Conservation (phyloP, 2,797 vertebrate species). For the Apodemus agrarius region DNA sequence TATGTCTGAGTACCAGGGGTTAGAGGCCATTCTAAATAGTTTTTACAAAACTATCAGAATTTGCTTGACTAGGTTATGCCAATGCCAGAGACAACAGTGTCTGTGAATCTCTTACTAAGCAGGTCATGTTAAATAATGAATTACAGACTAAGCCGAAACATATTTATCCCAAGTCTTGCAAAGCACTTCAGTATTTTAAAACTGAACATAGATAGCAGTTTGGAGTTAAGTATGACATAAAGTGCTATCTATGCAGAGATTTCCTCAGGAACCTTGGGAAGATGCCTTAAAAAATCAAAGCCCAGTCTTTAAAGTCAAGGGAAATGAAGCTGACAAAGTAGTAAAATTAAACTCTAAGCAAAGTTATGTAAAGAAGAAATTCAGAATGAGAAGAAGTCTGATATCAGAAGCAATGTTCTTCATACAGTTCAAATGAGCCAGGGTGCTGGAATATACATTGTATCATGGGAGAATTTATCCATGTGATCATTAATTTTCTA, state of each 20-base stretch:
- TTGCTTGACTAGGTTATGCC: not conserved
- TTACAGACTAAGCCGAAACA: not conserved
- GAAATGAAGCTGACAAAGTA: not conserved
- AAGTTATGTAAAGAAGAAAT: constrained; percentile 11
- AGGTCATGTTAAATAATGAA: not conserved
- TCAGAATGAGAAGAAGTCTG: not conserved
- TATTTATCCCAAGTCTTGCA: not conserved
- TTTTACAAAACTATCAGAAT: constrained; percentile 15
- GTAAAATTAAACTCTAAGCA: not conserved
- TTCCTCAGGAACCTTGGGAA: constrained; percentile 29
- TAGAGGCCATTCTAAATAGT: not conserved
- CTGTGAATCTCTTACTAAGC: not conserved
- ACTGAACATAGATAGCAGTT: not conserved
- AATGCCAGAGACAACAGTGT: not conserved
- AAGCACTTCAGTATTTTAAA: constrained; percentile 22
- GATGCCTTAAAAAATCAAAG: constrained; percentile 2
- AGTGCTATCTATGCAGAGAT: not conserved
- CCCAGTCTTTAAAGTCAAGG: not conserved
- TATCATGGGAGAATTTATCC: not conserved
- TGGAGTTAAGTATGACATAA: not conserved
- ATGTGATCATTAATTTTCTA: constrained; percentile 29
- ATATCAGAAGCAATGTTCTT: not conserved
- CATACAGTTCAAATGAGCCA: not conserved
- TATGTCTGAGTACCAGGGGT: not conserved
- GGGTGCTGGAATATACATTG: not conserved